Evolutionary conservation across 1,140 invertebrate genomes (phyloP).

Genomic region (Aporrectodea caliginosa): DNA sequence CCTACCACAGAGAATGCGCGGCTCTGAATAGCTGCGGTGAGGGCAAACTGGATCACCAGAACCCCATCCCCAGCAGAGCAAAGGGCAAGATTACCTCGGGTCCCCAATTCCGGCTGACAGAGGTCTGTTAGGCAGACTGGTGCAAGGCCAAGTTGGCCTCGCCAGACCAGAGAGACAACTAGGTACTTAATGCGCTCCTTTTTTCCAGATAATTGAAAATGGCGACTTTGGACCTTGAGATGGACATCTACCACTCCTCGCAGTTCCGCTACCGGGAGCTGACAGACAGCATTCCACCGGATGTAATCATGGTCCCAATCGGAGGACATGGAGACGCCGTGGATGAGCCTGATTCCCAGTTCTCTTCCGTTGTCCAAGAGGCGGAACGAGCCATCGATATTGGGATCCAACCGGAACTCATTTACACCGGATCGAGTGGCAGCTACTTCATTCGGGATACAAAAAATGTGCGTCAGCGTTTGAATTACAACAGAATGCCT

Average conservation of each 20-base stretch:
- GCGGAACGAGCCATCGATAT: slow-evolving; percentile 87
- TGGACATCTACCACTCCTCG: neutral
- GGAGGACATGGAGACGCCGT: neutral
- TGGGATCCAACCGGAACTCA: slow-evolving; percentile 84
- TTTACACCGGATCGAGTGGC: slow-evolving; percentile 88
- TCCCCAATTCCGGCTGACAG: too few relatives aligned
- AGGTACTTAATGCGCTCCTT: too few relatives aligned
- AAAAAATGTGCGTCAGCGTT: slow-evolving; percentile 59
- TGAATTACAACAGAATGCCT: too few relatives aligned
- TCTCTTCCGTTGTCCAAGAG: slow-evolving; percentile 80
- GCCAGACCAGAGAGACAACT: too few relatives aligned
- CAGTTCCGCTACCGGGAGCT: neutral
- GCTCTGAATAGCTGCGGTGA: too few relatives aligned
- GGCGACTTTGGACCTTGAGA: neutral
- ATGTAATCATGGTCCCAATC: neutral
- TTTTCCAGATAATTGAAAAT: too few relatives aligned
- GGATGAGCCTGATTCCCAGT: slow-evolving; percentile 69
- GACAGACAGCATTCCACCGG: neutral
- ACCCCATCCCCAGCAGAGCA: too few relatives aligned
- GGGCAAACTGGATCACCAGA: too few relatives aligned
- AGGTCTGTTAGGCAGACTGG: too few relatives aligned
- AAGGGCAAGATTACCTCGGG: too few relatives aligned
- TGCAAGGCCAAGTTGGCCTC: too few relatives aligned
- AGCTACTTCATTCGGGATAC: slow-evolving; percentile 95
- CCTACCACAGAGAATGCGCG: too few relatives aligned